A percentile compares a stretch with the other conserved stretches of the same genome.
Conservation (phyloP, 2,113 vertebrate genomes). For the Emberiza fucata region DNA sequence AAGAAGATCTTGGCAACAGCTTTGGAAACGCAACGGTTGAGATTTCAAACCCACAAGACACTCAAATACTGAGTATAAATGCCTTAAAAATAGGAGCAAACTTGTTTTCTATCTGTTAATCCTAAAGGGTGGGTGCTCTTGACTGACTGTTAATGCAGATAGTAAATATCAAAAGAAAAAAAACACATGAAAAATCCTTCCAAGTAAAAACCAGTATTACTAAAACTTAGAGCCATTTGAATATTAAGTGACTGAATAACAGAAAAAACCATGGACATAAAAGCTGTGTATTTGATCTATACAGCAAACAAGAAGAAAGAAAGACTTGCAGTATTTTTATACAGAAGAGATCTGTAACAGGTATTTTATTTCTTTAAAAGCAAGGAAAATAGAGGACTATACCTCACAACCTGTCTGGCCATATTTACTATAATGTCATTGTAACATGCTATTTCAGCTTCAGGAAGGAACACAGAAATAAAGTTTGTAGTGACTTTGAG, state of each 20-base stretch:
- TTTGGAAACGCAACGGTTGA: conserved; percentile 42
- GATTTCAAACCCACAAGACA: conserved; percentile 68
- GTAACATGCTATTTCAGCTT: conserved; percentile 64
- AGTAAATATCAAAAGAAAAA: conserved; percentile 12
- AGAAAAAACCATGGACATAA: conserved; percentile 17
- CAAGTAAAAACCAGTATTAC: conserved; percentile 52
- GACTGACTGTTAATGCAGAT: conserved; percentile 61
- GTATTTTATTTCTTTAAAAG: conserved; percentile 78
- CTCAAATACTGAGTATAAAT: conserved; percentile 76
- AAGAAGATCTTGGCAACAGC: conserved; percentile 23
- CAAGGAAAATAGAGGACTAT: conserved; percentile 71
- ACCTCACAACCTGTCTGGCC: conserved; percentile 74
- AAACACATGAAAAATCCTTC: conserved; percentile 52
- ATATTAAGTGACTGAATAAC: conserved; percentile 55
- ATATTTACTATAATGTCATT: conserved; percentile 73
- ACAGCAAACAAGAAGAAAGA: conserved; percentile 61
- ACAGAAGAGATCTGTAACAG: conserved; percentile 73
- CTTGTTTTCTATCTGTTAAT: conserved; percentile 71
- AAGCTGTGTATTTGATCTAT: conserved; percentile 54
- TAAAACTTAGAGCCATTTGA: conserved; percentile 73
- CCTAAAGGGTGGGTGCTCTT: conserved; percentile 63
- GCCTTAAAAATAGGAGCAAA: conserved; percentile 79
- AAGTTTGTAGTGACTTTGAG: conserved; percentile 64
- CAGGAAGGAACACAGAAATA: conserved; percentile 58
- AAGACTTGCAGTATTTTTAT: conserved; percentile 78